A percentile compares a stretch with the other conserved stretches of the same genome.
Evolutionary conservation across 2,888 invertebrate genomes (phyloP).

Genomic region (Orthonychiurus folsomi): DNA sequence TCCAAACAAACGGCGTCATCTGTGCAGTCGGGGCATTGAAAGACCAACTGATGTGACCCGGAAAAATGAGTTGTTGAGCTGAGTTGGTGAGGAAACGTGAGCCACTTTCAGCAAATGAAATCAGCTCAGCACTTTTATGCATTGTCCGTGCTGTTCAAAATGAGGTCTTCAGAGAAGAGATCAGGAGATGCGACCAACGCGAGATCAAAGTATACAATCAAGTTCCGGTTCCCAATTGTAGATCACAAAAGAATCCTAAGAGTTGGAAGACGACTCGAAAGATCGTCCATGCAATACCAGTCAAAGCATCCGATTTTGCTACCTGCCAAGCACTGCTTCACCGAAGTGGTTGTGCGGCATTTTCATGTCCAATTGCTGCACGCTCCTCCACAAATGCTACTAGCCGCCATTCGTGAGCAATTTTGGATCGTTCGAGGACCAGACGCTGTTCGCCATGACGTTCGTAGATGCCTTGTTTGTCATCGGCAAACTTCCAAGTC

Average conservation of each 20-base stretch:
- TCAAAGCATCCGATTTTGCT: conserved; percentile 17
- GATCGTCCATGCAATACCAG: neutral
- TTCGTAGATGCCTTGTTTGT: neutral
- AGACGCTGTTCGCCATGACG: neutral
- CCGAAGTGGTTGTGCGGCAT: neutral
- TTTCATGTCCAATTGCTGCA: neutral
- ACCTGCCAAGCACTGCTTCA: conserved; percentile 5
- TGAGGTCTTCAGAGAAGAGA: no score
- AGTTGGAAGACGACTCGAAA: conserved; percentile 12
- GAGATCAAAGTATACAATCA: no score
- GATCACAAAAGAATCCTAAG: conserved; percentile 18
- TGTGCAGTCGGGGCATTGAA: no score
- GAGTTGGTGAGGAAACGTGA: neutral
- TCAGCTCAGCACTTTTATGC: neutral
- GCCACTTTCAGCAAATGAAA: neutral
- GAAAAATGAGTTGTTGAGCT: no score
- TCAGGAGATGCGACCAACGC: no score
- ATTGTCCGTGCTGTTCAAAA: neutral
- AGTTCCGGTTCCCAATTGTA: conserved; percentile 22
- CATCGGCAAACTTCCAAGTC: neutral
- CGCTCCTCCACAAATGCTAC: neutral
- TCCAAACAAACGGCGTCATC: no score
- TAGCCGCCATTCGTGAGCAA: neutral
- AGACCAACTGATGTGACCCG: no score
- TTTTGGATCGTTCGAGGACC: conserved; percentile 2